Evolutionary conservation across 2,888 invertebrate genomes (phyloP), one percentile per base, ranked within the genome.

Genomic region (Merodon equestris): DNA sequence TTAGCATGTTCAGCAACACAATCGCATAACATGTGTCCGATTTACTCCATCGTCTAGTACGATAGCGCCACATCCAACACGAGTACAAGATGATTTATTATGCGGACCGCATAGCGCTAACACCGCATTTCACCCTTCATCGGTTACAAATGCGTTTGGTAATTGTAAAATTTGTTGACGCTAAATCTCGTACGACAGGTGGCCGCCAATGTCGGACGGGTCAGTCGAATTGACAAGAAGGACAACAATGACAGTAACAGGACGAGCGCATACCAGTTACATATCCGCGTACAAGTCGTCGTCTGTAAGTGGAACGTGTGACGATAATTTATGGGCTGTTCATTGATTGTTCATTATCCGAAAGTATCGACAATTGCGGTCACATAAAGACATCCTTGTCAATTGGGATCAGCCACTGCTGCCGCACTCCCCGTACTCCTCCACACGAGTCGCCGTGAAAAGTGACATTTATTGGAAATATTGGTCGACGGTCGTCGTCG

Each of bases 131-230:
- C 67, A 72, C 73, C 67, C 73, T 77, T 70, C 74, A 79, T 79
- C 60, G 74, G 79, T 79, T 79, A 79, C 79, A 79, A 79, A 79
- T 74, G 79, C 47, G 79, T 74, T 79, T 79, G 74, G 79, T 74
- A 70, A 79, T 73, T 74, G 73, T 74, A 79, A 70, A 79, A 74
- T 79, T 73, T 79, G 79, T 74, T 77, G 79, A 68, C 64, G 74
- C 68, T 79, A 79, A 79, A 79, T 79, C 79, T 70, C 74, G 70
- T 68, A 60, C 54, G 79, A 70, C 79, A 74, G 79, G 68, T 70
- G 74, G 68, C 64, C 63, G 61, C 48, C 48, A 36, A 19, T 18
- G 45, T 14, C 14, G 44, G 9, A 63, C 47, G 15, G 19, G 51
- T 50, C 45, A 44, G 53, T 44, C 15, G 42, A n/a, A 3, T 40